phyloP scores from a whole-genome alignment of 2,797 vertebrate genomes.

The Natrix natrix region DNA sequence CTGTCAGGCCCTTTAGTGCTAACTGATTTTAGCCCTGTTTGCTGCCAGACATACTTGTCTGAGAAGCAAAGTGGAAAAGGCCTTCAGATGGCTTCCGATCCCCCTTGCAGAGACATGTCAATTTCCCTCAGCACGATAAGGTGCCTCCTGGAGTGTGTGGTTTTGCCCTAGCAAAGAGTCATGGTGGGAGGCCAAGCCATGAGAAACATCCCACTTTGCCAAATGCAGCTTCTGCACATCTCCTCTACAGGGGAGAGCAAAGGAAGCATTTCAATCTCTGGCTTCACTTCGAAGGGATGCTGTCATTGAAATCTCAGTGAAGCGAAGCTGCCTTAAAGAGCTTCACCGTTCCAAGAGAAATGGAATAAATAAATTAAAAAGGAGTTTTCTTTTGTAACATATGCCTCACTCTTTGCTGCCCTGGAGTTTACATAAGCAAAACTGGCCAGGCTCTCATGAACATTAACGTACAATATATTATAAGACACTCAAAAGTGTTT shows the following conservation, averaged over 20 bases:
- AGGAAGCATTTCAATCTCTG: neutral
- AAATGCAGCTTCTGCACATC: neutral
- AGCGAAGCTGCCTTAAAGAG: neutral
- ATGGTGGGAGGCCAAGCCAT: neutral
- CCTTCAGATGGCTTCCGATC: neutral
- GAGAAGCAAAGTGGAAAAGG: neutral
- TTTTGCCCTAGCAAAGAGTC: neutral
- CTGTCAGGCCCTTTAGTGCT: neutral
- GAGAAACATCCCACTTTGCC: neutral
- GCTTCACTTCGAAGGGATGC: neutral
- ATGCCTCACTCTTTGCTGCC: neutral
- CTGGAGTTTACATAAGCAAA: neutral
- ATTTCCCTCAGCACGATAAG: neutral
- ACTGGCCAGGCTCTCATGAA: neutral
- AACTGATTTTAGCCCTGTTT: neutral
- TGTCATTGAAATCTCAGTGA: neutral
- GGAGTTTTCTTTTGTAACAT: neutral
- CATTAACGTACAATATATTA: neutral
- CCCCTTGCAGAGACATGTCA: neutral
- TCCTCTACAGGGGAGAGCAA: neutral
- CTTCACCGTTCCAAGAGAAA: neutral
- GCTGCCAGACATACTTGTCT: neutral
- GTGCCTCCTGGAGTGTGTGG: neutral
- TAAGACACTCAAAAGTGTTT: neutral
- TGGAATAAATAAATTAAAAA: neutral